phyloP scores from a whole-genome alignment of 2,888 invertebrate genomes.

The Callosobruchus maculatus region DNA sequence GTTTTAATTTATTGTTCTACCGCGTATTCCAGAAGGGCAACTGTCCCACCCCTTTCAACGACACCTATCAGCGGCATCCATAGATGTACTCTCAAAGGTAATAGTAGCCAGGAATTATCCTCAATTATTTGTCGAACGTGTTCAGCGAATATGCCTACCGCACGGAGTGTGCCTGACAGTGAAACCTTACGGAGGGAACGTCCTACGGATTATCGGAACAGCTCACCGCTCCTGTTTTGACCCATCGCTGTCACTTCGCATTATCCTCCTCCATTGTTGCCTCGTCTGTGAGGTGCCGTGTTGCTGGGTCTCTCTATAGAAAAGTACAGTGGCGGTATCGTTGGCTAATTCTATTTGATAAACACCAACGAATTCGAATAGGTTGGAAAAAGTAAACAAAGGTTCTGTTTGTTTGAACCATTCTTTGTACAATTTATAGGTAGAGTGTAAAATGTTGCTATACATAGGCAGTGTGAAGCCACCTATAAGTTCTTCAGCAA shows the following conservation, averaged over 20 bases:
- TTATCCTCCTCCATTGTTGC: not conserved
- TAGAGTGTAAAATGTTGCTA: no score
- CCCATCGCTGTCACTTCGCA: conserved; percentile 1
- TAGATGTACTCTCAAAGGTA: not conserved
- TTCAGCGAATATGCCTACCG: not conserved
- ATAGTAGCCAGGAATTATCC: not conserved
- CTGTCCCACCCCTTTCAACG: not conserved
- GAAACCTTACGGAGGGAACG: not conserved
- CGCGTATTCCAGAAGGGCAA: no score
- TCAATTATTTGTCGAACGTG: not conserved
- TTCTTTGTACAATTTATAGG: no score
- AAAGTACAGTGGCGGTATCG: not conserved
- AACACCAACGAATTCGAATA: no score
- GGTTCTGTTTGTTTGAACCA: no score
- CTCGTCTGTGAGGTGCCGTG: not conserved
- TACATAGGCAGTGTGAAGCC: no score
- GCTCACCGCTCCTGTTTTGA: not conserved
- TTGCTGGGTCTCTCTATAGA: not conserved
- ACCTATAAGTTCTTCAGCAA: no score
- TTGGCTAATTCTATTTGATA: not conserved
- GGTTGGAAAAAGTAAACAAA: no score
- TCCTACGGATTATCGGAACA: not conserved
- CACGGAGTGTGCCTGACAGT: not conserved
- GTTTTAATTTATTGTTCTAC: no score
- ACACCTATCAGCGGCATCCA: not conserved